phyloP scores from a whole-genome alignment of 2,888 invertebrate species.

The Digitonthophagus gazella region DNA sequence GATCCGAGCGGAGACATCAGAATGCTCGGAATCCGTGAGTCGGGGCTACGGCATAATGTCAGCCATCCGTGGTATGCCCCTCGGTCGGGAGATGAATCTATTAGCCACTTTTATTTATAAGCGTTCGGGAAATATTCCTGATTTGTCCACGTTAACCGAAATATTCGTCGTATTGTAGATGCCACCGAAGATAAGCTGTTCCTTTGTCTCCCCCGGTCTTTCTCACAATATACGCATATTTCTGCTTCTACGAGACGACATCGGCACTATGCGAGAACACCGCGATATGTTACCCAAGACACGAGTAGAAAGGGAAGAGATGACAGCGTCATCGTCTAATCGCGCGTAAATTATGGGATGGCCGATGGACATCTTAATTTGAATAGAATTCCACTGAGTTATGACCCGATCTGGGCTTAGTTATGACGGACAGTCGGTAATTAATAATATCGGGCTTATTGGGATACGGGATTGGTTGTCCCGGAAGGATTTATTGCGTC shows the following conservation, averaged over 20 bases:
- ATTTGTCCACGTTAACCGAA: conserved; percentile 35
- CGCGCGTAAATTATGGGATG: conserved; percentile 19
- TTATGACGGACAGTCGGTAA: conserved; percentile 14
- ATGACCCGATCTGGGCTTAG: conserved; percentile 11
- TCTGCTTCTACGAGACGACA: conserved; percentile 1
- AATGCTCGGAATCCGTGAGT: conserved; percentile 47
- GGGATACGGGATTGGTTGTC: neutral
- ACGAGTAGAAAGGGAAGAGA: conserved; percentile 2
- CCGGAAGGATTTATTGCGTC: neutral
- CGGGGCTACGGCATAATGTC: conserved; percentile 43
- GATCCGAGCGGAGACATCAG: conserved; percentile 45
- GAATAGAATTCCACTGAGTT: conserved; percentile 20
- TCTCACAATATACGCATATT: conserved; percentile 1
- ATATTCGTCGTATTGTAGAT: conserved; percentile 32
- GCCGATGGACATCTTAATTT: conserved; percentile 25
- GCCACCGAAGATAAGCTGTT: conserved; percentile 6
- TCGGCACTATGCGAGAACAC: too few species aligned
- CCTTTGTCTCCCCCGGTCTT: conserved; percentile 6
- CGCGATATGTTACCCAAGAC: neutral
- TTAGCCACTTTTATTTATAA: conserved; percentile 35
- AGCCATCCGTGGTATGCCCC: conserved; percentile 42
- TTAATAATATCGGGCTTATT: conserved; percentile 17
- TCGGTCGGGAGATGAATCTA: conserved; percentile 41
- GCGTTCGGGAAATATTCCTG: conserved; percentile 34
- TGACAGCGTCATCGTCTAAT: conserved; percentile 18